Evolutionary conservation across 2,888 invertebrate species (phyloP), one percentile per base, ranked within the genome.

Genomic region (Anodontia alba): DNA sequence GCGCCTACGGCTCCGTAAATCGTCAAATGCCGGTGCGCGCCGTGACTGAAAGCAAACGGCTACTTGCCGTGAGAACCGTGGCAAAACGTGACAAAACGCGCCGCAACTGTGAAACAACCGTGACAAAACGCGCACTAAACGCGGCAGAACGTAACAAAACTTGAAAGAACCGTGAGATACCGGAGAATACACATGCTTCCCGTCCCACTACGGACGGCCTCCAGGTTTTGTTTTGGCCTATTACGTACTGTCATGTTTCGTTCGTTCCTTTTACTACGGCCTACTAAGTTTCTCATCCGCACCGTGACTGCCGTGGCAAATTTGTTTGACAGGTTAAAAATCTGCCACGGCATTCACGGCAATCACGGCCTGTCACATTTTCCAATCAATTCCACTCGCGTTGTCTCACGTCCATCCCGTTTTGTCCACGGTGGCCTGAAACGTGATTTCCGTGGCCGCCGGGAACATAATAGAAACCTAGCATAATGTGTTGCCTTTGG

Each of bases 371-470:
- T 17, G 62, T 8, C 29, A 62, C 23, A 33, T 62, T 62, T 20
- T 31, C 20, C 62, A 3, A 70, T 76, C 46, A 69, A 62, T 70
- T 70, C 43, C 62, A 62, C 73, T 49, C 26, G 42, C 78, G 57
- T 78, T 73, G 57, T 49, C 74, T 73, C 74, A 78, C 62, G 62
- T 62, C n/a, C n/a, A n/a, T n/a, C n/a, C n/a, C n/a, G n/a, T n/a
- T n/a, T n/a, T n/a, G n/a, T n/a, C 62, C 62, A 43, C 73, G 62
- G 57, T 73, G 38, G 73, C 43, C 62, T 42, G 73, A 73, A 73
- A 73, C 73, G 43, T 8, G 62, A 23, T 29, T 62, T 26, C 62
- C 62, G 20, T 62, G 62, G 62, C 33, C 62, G 33, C 62, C 73
- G 62, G 73, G 54, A 73, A 73, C 62, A 73, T 73, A 62, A 26